These are phyloP conservation scores for Bicyclus anynana DNA, from an alignment of 1,140 invertebrate species.

Conservation along the genomic window DNA sequence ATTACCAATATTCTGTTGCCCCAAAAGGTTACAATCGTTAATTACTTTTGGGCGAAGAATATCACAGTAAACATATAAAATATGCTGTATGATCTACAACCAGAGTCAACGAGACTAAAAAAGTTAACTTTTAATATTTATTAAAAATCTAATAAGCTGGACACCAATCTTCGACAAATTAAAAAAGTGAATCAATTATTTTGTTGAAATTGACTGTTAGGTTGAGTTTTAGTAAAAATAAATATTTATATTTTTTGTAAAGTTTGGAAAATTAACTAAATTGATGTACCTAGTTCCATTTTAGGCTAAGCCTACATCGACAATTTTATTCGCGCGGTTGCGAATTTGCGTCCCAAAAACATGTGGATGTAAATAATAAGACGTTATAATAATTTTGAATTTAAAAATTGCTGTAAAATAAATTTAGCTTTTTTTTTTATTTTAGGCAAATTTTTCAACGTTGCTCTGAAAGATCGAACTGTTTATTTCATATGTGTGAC, in stretches of 20 bases:
- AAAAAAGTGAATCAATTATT: too few species aligned
- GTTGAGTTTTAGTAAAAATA: too few species aligned
- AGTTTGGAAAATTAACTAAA: not conserved
- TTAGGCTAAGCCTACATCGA: not conserved
- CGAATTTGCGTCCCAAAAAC: not conserved
- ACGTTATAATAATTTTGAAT: too few species aligned
- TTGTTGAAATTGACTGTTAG: too few species aligned
- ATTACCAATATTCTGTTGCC: slow-evolving; percentile 27
- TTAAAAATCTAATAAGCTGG: too few species aligned
- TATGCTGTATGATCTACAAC: not conserved
- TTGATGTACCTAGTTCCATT: not conserved
- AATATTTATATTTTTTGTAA: not conserved
- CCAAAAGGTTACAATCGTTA: slow-evolving; percentile 13
- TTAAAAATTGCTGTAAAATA: too few species aligned
- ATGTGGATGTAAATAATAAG: too few species aligned
- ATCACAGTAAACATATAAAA: not conserved
- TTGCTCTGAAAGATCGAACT: not conserved
- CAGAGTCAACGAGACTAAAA: not conserved
- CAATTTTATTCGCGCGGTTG: not conserved
- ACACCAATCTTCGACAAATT: too few species aligned
- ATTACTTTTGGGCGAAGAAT: not conserved
- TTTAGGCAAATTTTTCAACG: not conserved
- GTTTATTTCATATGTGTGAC: slow-evolving; percentile 2
- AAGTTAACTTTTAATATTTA: too few species aligned
- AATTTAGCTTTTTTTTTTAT: too few species aligned